Conservation (phyloP, 1,140 invertebrate species). For the Calycopis cecrops region DNA sequence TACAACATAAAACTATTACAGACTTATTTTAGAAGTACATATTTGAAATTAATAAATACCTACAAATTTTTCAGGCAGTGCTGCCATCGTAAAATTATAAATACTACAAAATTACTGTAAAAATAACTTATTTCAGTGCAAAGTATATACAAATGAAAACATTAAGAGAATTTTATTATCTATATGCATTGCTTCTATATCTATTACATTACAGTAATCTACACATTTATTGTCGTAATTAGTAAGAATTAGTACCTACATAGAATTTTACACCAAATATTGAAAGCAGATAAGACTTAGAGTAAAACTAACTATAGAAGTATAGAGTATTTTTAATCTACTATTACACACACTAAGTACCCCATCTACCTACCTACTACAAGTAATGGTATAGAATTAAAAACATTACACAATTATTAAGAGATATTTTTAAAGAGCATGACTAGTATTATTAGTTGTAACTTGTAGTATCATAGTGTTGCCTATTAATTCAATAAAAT, state of each 20-base stretch:
- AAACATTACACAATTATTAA: neutral
- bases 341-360: conserved; percentile 8
- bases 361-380: neutral
- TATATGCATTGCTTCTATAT: conserved; percentile 12
- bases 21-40: conserved; percentile 15
- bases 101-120: neutral
- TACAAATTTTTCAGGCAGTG: conserved; percentile 2
- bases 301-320: too few relatives aligned
- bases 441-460: neutral
- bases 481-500: too few relatives aligned
- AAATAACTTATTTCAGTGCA: neutral
- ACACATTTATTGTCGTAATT: conserved; percentile 37
- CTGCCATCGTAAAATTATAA: neutral
- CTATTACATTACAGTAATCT: conserved; percentile 18
- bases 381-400: conserved; percentile 4
- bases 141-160: conserved; percentile 2
- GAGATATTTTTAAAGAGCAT: neutral
- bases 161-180: neutral
- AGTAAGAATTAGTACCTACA: conserved; percentile 13
- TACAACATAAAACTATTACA: conserved; percentile 24
- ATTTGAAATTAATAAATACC: conserved; percentile 1
- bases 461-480: too few relatives aligned
- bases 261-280: conserved; percentile 9
- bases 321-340: neutral
- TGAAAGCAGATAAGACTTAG: neutral